phyloP scores from a whole-genome alignment of 1,140 invertebrate species.

The Nebria ingens region DNA sequence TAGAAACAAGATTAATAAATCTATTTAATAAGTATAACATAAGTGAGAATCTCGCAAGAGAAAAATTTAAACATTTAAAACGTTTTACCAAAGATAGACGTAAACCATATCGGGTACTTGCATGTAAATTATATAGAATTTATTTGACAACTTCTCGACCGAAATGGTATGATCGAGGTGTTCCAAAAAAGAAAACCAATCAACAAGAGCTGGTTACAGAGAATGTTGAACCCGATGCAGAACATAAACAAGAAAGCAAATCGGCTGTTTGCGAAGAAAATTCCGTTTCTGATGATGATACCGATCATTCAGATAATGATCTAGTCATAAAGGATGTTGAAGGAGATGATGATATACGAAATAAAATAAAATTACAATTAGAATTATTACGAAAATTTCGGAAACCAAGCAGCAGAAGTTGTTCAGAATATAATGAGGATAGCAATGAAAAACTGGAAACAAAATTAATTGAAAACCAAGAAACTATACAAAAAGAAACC shows the following conservation, averaged over 20 bases:
- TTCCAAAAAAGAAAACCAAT: too few relatives aligned
- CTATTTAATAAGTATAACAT: background rate
- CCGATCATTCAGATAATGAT: background rate
- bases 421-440: too few relatives aligned
- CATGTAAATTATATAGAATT: conserved; percentile 1
- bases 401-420: background rate
- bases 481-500: too few relatives aligned
- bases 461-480: too few relatives aligned
- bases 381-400: conserved; percentile 7
- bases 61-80: background rate
- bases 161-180: background rate
- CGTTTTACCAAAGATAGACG: background rate
- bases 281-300: background rate
- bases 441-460: too few relatives aligned
- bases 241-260: too few relatives aligned
- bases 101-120: background rate
- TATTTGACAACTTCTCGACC: background rate
- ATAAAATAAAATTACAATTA: conserved; percentile 8
- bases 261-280: too few relatives aligned
- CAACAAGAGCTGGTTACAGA: background rate
- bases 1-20: background rate
- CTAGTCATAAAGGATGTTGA: background rate
- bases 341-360: background rate
- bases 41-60: background rate
- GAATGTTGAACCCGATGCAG: background rate